Evolutionary conservation across 2,797 vertebrate genomes (phyloP).

Genomic region (Pipistrellus pipistrellus): DNA sequence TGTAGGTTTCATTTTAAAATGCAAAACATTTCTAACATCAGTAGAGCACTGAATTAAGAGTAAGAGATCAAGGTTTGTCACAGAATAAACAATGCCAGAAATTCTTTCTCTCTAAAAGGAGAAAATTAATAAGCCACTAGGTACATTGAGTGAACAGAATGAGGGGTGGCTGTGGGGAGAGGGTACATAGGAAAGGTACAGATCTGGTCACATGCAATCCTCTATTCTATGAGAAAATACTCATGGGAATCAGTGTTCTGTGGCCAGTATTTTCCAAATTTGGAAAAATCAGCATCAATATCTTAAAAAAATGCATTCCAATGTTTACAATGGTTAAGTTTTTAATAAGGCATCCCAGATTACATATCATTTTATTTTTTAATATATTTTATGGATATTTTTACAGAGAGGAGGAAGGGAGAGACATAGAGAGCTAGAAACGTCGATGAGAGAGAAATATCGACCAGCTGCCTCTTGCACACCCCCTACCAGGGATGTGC

Average conservation of each 20-base stretch:
- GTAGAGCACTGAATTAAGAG: neutral
- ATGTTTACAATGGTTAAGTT: neutral
- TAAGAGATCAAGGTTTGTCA: neutral
- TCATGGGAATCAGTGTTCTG: neutral
- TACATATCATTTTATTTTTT: neutral
- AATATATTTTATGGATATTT: too few relatives aligned
- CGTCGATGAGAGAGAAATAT: too few relatives aligned
- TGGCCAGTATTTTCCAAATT: neutral
- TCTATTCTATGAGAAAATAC: neutral
- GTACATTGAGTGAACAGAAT: neutral
- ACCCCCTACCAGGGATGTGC: too few relatives aligned
- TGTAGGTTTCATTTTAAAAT: neutral
- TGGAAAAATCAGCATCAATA: neutral
- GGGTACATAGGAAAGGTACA: neutral
- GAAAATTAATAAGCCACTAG: constrained; percentile 25
- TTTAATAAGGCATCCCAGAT: neutral
- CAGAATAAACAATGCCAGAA: neutral
- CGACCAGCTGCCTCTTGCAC: too few relatives aligned
- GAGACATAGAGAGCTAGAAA: too few relatives aligned
- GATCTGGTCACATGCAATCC: neutral
- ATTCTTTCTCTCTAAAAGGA: constrained; percentile 34
- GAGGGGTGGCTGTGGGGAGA: too few relatives aligned
- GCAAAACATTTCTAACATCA: neutral
- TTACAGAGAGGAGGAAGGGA: too few relatives aligned
- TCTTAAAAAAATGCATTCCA: neutral